Conservation (phyloP, 1,140 invertebrate genomes). For the Drosophila tristis region DNA sequence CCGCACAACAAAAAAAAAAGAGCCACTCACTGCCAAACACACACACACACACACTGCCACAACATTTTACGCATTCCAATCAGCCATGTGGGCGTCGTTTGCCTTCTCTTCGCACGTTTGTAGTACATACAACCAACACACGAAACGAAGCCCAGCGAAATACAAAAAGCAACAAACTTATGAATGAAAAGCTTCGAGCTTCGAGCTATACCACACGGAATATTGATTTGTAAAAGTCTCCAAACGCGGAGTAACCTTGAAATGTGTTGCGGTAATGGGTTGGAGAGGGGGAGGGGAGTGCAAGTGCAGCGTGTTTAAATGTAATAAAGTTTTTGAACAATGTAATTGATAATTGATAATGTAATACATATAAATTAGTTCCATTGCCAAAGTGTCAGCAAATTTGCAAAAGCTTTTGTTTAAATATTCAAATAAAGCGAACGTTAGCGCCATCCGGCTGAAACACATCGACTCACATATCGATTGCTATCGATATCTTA, state of each 20-base stretch:
- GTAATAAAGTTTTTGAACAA: not conserved
- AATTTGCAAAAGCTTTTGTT: too few relatives aligned
- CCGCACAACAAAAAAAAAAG: slow-evolving; percentile 16
- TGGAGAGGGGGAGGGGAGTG: slow-evolving; percentile 2
- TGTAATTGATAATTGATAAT: too few relatives aligned
- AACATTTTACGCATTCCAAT: slow-evolving; percentile 80
- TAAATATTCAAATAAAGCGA: too few relatives aligned
- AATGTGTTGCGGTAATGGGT: slow-evolving; percentile 50
- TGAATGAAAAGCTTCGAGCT: slow-evolving; percentile 74
- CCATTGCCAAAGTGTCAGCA: too few relatives aligned
- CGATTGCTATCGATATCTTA: too few relatives aligned
- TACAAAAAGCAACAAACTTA: slow-evolving; percentile 55
- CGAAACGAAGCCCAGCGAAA: not conserved
- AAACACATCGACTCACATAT: not conserved
- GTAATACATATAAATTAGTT: slow-evolving; percentile 10
- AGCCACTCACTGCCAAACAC: slow-evolving; percentile 26
- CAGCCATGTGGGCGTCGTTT: slow-evolving; percentile 69
- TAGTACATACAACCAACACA: slow-evolving; percentile 19
- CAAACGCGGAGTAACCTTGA: slow-evolving; percentile 66
- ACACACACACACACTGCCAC: slow-evolving; percentile 23
- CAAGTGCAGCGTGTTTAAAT: slow-evolving; percentile 8
- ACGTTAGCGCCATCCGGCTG: not conserved
- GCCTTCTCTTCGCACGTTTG: not conserved
- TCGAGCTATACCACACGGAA: slow-evolving; percentile 47
- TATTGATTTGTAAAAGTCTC: slow-evolving; percentile 49